phyloP scores from a whole-genome alignment of 2,888 invertebrate genomes.

The Nasonovia ribisnigri region DNA sequence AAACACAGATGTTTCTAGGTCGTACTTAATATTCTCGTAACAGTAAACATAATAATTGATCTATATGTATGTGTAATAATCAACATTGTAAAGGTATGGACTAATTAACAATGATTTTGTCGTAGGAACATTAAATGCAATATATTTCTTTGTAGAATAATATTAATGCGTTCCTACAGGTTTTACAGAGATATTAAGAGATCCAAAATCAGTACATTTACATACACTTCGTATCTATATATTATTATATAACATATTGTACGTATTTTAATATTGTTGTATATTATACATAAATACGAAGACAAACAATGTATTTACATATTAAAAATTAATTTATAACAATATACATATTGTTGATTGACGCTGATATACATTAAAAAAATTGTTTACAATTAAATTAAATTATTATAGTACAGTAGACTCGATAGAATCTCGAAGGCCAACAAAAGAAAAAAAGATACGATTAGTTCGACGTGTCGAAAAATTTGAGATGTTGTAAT shows the following conservation, averaged over 20 bases:
- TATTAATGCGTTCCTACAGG: constrained; percentile 35
- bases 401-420: constrained; percentile 3
- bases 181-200: constrained; percentile 54
- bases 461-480: background rate
- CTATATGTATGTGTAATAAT: constrained; percentile 21
- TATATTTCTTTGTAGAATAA: constrained; percentile 17
- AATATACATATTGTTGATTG: constrained; percentile 50
- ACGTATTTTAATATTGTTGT: background rate
- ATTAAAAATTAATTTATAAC: constrained; percentile 42
- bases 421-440: background rate
- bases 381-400: constrained; percentile 37
- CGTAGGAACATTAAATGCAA: constrained; percentile 50
- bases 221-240: constrained; percentile 38
- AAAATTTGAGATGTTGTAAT: background rate
- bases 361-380: constrained; percentile 35
- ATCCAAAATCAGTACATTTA: constrained; percentile 63
- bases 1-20: constrained; percentile 18
- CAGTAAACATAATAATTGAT: constrained; percentile 35
- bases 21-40: constrained; percentile 17
- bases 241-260: background rate
- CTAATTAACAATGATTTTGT: constrained; percentile 24
- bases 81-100: constrained; percentile 38
- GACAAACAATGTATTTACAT: constrained; percentile 57
- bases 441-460: constrained; percentile 36
- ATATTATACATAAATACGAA: constrained; percentile 41